Base-by-base conservation (phyloP, 2,113 vertebrate genomes). In the Phocoena sinus region DNA sequence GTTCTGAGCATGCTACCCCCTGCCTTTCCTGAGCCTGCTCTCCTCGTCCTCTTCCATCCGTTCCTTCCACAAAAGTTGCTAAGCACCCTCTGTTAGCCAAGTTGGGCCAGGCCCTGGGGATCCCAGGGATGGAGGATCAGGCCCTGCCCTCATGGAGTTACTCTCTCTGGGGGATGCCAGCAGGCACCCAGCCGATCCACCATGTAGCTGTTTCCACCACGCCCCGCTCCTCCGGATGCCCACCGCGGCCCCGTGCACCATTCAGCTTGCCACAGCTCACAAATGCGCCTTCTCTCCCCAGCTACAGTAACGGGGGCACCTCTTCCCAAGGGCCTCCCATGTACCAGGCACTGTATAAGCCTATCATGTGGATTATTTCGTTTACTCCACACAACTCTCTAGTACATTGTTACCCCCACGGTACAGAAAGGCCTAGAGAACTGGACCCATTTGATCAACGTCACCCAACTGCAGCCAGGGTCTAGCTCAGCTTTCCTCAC, bases 161-260 rank as follows among this genome's bases (percentile, higher is more conserved):
- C 36, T 58, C 3, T 77, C 44, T 93, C 62, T 28, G 17, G 26
- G 33, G 53, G 14, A 67, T 50, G 58, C 47, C 73, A 70, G 10
- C 5, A 79, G 38, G 58, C 15, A 53, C 26, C 38, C 0, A 11
- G 26, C 14, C 18, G 11, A n/a, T 74, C 44, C 28, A 41, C 67
- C 14, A 15, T 2, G 68, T 41, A 63, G 44, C 56, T 56, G 17
- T 62, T 79, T 56, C 65, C 70, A 53, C 20, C 23, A 38, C 2
- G 3, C 62, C 65, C 33, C 8, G 0, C 31, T n/a, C 84, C 79
- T 95, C 44, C 93, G 60, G n/a, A 67, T 10, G 26, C 26, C 77
- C 65, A 21, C 73, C 12, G 2, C 3, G 10, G 13, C 23, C 53
- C 8, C 0, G 0, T 26, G 4, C 28, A 4, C 60, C 12, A 1